A percentile compares a stretch with the other conserved stretches of the same genome.
These are phyloP conservation scores for Psilopsiagon aurifrons DNA, from an alignment of 2,113 vertebrate genomes.

Conservation along the genomic window DNA sequence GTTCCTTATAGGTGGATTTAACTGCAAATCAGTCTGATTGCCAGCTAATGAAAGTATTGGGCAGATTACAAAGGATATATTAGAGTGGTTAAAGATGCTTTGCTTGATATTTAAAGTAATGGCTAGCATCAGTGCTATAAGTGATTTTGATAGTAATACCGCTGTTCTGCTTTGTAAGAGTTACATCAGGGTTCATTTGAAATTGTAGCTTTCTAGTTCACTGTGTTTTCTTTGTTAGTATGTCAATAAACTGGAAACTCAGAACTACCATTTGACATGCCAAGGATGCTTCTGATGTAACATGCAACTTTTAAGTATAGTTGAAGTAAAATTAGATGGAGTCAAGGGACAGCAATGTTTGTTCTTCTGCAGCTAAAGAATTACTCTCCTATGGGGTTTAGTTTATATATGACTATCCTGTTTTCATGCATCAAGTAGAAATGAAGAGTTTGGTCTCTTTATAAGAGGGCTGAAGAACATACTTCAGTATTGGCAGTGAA, in stretches of 20 bases:
- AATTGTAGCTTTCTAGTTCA: background rate
- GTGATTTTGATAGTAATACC: background rate
- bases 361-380: background rate
- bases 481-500: background rate
- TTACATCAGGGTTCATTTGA: background rate
- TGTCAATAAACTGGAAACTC: background rate
- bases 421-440: background rate
- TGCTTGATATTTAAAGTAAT: background rate
- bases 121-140: background rate
- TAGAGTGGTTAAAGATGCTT: background rate
- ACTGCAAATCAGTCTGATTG: background rate
- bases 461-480: background rate
- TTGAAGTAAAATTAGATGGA: background rate
- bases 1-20: background rate
- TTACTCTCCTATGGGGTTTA: background rate
- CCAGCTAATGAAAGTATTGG: background rate
- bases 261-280: background rate
- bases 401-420: background rate
- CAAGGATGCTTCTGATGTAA: background rate
- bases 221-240: background rate
- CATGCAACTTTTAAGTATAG: background rate
- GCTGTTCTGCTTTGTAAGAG: background rate
- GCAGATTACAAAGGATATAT: background rate
- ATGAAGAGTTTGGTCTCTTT: background rate
- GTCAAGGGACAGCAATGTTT: background rate